A percentile compares a stretch with the other conserved stretches of the same genome.
These are phyloP conservation scores for Dione juno DNA, from an alignment of 2,888 invertebrate species.

Conservation along the genomic window DNA sequence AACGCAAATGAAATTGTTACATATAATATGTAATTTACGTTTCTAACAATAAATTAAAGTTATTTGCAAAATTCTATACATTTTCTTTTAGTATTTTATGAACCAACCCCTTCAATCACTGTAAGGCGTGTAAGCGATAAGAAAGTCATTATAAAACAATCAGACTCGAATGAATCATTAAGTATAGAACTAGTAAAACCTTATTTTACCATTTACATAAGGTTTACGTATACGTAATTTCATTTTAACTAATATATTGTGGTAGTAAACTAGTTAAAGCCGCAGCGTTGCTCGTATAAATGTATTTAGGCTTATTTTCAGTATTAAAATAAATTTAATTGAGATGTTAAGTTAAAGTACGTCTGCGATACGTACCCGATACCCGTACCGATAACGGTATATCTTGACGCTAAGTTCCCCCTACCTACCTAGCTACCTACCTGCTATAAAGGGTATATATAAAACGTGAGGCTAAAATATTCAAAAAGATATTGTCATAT, in stretches of 20 bases:
- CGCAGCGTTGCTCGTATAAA: background rate
- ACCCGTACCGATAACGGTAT: too few relatives aligned
- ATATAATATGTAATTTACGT: background rate
- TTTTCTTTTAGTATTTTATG: constrained; percentile 13
- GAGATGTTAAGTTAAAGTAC: too few relatives aligned
- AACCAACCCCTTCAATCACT: constrained; percentile 33
- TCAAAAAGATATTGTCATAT: too few relatives aligned
- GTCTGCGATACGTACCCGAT: too few relatives aligned
- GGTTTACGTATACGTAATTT: constrained; percentile 6
- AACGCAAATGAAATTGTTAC: too few relatives aligned
- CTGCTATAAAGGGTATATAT: too few relatives aligned
- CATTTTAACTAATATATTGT: background rate
- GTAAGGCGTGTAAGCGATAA: constrained; percentile 30
- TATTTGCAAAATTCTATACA: background rate
- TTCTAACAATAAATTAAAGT: background rate
- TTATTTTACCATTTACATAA: background rate
- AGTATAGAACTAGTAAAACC: background rate
- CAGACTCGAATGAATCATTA: constrained; percentile 15
- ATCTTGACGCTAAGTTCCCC: too few relatives aligned
- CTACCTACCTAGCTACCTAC: too few relatives aligned
- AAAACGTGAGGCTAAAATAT: too few relatives aligned
- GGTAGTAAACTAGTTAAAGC: background rate
- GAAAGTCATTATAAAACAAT: constrained; percentile 41
- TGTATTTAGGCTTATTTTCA: background rate
- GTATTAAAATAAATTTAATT: too few relatives aligned